phyloP scores from a whole-genome alignment of 1,140 invertebrate genomes.

The Apis laboriosa region DNA sequence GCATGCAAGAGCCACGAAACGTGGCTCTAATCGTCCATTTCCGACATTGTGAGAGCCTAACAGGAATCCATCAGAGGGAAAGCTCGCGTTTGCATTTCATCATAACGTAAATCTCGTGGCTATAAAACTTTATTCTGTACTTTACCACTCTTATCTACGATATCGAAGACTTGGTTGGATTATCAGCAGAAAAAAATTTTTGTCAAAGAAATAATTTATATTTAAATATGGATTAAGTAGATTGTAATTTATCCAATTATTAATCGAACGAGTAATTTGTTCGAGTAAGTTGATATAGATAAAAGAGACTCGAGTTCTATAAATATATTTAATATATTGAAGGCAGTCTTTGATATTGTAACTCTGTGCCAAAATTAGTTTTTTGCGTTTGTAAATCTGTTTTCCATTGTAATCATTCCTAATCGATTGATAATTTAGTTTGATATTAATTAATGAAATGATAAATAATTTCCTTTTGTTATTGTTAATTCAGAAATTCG shows the following conservation, averaged over 20 bases:
- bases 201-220: background rate
- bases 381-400: too few species aligned
- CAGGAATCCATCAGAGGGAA: constrained; percentile 1
- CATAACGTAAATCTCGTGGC: background rate
- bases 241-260: background rate
- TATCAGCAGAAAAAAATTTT: background rate
- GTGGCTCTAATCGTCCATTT: constrained; percentile 43
- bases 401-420: too few species aligned
- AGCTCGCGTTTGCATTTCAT: background rate
- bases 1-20: constrained; percentile 34
- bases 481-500: too few species aligned
- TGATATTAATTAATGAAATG: too few species aligned
- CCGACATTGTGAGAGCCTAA: constrained; percentile 35
- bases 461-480: too few species aligned
- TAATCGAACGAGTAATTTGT: background rate
- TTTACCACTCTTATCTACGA: background rate
- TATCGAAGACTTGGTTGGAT: background rate
- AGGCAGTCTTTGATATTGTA: too few species aligned
- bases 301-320: too few species aligned
- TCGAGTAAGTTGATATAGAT: too few species aligned
- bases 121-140: constrained; percentile 12
- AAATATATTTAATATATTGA: too few species aligned
- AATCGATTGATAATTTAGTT: too few species aligned
- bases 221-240: background rate
- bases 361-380: too few species aligned